Evolutionary conservation across 2,888 invertebrate genomes (phyloP).

Genomic region (Trachelus stipa): DNA sequence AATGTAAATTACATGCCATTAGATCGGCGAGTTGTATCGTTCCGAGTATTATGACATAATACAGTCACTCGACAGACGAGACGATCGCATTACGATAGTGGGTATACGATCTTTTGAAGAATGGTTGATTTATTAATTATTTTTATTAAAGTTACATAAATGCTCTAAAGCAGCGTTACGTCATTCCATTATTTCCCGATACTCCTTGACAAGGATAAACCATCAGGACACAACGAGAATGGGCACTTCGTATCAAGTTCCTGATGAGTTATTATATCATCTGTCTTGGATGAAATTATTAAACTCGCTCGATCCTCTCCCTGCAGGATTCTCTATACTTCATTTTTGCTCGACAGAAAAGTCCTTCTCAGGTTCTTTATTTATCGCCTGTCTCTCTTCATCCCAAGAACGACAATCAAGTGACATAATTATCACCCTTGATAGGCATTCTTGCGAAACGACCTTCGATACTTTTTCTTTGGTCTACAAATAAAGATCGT

Average conservation of each 20-base stretch:
- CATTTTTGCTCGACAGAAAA: background rate
- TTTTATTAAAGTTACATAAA: background rate
- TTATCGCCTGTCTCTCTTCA: background rate
- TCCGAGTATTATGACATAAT: background rate
- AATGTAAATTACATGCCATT: background rate
- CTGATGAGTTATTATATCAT: background rate
- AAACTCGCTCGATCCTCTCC: background rate
- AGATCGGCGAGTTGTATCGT: background rate
- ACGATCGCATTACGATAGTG: background rate
- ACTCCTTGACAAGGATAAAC: background rate
- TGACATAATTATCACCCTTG: background rate
- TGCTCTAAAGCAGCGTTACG: background rate
- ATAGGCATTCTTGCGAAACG: background rate
- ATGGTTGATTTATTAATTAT: background rate
- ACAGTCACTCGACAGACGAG: background rate
- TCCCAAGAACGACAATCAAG: background rate
- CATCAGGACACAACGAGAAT: background rate
- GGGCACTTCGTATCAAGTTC: background rate
- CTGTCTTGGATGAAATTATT: background rate
- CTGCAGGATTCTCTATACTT: background rate
- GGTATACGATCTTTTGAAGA: background rate
- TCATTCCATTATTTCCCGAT: background rate
- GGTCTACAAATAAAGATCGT: background rate
- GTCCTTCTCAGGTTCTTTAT: background rate
- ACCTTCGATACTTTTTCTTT: background rate